Conservation (phyloP, 1,140 invertebrate species). For the Ylistrum balloti region DNA sequence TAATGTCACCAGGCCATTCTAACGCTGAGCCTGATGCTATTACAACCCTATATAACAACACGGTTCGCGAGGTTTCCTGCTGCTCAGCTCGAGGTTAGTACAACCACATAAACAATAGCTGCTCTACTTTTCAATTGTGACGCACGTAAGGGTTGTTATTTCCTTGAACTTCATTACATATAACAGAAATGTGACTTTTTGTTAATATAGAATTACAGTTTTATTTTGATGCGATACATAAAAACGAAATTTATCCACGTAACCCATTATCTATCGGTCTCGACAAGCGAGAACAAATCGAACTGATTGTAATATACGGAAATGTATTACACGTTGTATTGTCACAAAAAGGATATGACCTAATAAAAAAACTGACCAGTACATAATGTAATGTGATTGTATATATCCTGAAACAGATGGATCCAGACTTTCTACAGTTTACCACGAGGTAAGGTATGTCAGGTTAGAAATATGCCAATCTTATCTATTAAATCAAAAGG, state of each 20-base stretch:
- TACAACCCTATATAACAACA: background rate
- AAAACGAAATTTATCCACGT: background rate
- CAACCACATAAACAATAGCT: background rate
- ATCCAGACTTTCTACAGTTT: background rate
- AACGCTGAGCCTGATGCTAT: background rate
- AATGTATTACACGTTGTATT: background rate
- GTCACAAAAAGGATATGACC: background rate
- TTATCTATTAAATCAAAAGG: too few relatives aligned
- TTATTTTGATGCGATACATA: background rate
- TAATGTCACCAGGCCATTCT: background rate
- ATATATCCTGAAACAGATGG: background rate
- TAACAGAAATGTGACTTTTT: background rate
- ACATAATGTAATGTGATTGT: background rate
- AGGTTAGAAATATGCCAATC: too few relatives aligned
- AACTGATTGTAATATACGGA: background rate
- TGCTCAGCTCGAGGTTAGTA: slow-evolving; percentile 11
- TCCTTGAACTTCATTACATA: background rate
- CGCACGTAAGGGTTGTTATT: background rate
- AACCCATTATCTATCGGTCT: background rate
- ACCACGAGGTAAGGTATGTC: too few relatives aligned
- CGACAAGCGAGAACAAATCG: background rate
- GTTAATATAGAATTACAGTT: background rate
- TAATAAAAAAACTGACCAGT: background rate
- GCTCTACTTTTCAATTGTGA: background rate
- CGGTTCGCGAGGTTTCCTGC: background rate